These are phyloP conservation scores for Paratilapia polleni DNA, from an alignment of 2,113 vertebrate species.

Conservation along the genomic window DNA sequence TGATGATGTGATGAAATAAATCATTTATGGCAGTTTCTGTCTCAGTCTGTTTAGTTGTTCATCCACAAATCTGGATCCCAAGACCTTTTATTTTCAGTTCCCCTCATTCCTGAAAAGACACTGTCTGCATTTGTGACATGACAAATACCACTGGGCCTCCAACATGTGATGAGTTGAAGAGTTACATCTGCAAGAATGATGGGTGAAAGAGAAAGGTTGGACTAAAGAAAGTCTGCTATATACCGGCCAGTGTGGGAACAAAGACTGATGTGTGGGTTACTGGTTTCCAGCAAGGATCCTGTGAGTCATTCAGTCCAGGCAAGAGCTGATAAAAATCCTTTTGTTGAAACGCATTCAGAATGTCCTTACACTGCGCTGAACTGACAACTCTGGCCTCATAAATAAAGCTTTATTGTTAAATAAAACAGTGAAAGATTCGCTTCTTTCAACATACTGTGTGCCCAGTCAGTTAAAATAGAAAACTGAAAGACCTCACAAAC, in stretches of 20 bases:
- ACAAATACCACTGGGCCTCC: constrained; percentile 47
- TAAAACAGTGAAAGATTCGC: constrained; percentile 73
- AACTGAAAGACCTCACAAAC: constrained; percentile 72
- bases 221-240: constrained; percentile 60
- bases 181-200: constrained; percentile 55
- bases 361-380: constrained; percentile 53
- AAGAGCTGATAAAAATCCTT: constrained; percentile 61
- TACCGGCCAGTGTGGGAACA: constrained; percentile 71
- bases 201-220: constrained; percentile 51
- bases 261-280: constrained; percentile 62
- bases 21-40: constrained; percentile 72
- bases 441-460: constrained; percentile 65
- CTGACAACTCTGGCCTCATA: constrained; percentile 73
- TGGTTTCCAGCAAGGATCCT: constrained; percentile 69
- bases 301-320: constrained; percentile 61
- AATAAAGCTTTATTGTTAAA: constrained; percentile 86
- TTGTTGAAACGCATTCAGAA: constrained; percentile 53
- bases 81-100: constrained; percentile 51
- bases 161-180: constrained; percentile 35
- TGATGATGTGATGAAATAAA: constrained; percentile 71
- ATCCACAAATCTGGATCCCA: constrained; percentile 40
- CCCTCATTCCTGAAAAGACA: constrained; percentile 38
- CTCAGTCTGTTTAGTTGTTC: constrained; percentile 60
- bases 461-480: constrained; percentile 68
- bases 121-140: constrained; percentile 45